Base-by-base conservation (phyloP, 1,140 invertebrate species). In the Drosophila nebulosa region DNA sequence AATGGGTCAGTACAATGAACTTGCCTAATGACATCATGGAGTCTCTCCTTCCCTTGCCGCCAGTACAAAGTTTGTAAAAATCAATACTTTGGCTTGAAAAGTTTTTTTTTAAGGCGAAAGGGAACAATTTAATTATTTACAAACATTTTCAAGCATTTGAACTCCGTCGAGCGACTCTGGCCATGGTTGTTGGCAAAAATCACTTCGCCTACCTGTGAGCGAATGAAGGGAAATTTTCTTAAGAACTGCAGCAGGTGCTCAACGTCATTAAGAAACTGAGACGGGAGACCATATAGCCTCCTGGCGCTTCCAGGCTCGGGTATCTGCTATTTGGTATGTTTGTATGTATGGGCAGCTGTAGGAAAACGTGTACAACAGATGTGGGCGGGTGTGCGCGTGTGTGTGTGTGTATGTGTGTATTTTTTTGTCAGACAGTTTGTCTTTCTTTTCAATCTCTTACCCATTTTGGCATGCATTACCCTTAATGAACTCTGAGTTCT, bases 391-490 rank as follows among this genome's bases (percentile, higher is more conserved):
- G 27, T 69, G 21, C 62, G 21, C 46, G 27, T 35, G 58, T 51
- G 42, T 46, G 9, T 53, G 22, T 36, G n/a, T 42, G 30, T 55
- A n/a, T 42, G 39, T 51, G 27, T 57, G 2, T 32, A 32, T 32
- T 32, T 51, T 51, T 58, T 61, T 65, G n/a, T 46, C 72, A 73
- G 79, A 84, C 79, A 75, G n/a, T 72, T 74, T 77, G 81, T 80
- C 77, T 85, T 69, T 27, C 51, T 18, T 61, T 66, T 70, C 64
- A 66, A 61, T 74, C 30, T 64, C 42, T 50, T 51, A 21, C 57
- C 64, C 61, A 70, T 79, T 85, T 85, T 65, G 81, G 80, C 80
- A 86, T 85, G 80, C 80, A 85, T 85, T 85, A 86, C 74, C 81
- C 81, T 86, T 86, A 86, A 86, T 86, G 81, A 86, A 86, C 78